Evolutionary conservation across 2,888 invertebrate species (phyloP).

Genomic region (Aproaerema taeniolella): DNA sequence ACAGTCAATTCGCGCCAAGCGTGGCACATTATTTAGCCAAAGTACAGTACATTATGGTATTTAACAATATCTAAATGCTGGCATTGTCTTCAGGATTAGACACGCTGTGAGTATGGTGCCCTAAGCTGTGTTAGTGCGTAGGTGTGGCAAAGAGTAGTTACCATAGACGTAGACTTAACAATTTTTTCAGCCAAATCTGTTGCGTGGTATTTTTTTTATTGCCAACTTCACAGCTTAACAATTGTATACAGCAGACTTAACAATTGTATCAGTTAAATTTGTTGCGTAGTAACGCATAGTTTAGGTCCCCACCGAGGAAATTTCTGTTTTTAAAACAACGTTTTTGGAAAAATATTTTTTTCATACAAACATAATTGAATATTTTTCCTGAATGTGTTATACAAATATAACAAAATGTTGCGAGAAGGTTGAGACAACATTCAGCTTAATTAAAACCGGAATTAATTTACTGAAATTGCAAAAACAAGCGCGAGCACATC

Average conservation of each 20-base stretch:
- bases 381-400: too few species aligned
- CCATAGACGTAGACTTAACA: too few species aligned
- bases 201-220: too few species aligned
- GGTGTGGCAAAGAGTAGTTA: constrained; percentile 47
- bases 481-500: too few species aligned
- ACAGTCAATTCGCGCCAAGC: constrained; percentile 24
- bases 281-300: not conserved
- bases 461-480: too few species aligned
- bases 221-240: not conserved
- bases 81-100: constrained; percentile 65
- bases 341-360: too few species aligned
- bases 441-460: too few species aligned
- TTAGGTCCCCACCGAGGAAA: not conserved
- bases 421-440: too few species aligned
- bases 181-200: not conserved
- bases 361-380: too few species aligned
- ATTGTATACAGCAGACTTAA: not conserved
- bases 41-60: constrained; percentile 59
- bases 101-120: constrained; percentile 44
- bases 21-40: constrained; percentile 50
- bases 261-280: not conserved
- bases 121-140: constrained; percentile 44
- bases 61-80: constrained; percentile 67
- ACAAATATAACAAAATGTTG: too few species aligned
- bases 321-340: too few species aligned